Evolutionary conservation across 2,113 vertebrate genomes (phyloP).

Genomic region (Plestiodon gilberti): DNA sequence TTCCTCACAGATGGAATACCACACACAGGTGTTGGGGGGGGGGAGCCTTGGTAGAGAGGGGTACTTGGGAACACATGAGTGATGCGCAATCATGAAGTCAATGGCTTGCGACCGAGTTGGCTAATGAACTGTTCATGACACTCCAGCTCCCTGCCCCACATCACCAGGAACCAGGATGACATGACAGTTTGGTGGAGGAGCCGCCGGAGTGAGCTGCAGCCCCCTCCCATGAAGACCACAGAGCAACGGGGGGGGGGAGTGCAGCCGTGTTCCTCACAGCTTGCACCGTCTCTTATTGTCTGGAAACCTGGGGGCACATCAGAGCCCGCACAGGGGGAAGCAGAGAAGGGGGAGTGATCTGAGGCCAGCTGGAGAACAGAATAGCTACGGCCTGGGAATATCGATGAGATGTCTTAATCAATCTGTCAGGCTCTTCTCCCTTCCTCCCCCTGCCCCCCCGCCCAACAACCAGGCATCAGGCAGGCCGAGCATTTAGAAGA

Average conservation of each 20-base stretch:
- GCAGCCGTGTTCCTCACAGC: neutral
- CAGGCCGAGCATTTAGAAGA: neutral
- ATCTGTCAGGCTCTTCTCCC: too few relatives aligned
- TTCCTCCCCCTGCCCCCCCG: neutral
- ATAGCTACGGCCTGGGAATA: rapidly evolving
- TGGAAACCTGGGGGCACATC: neutral
- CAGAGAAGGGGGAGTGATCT: rapidly evolving
- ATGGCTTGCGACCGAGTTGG: neutral
- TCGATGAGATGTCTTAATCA: rapidly evolving
- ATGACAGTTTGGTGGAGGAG: neutral
- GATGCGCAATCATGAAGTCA: too few relatives aligned
- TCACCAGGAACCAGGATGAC: neutral
- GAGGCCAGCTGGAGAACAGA: neutral
- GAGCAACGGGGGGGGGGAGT: neutral
- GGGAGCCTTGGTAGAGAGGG: too few relatives aligned
- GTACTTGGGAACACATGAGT: too few relatives aligned
- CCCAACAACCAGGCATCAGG: neutral
- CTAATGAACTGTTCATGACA: neutral
- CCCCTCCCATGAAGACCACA: neutral
- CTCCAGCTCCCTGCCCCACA: neutral
- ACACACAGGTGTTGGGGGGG: too few relatives aligned
- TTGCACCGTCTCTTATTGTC: rapidly evolving
- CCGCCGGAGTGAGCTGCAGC: neutral
- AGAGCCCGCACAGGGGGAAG: neutral
- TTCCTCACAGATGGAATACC: too few relatives aligned